phyloP scores from a whole-genome alignment of 2,888 invertebrate species.

The Drosophila macrospina region DNA sequence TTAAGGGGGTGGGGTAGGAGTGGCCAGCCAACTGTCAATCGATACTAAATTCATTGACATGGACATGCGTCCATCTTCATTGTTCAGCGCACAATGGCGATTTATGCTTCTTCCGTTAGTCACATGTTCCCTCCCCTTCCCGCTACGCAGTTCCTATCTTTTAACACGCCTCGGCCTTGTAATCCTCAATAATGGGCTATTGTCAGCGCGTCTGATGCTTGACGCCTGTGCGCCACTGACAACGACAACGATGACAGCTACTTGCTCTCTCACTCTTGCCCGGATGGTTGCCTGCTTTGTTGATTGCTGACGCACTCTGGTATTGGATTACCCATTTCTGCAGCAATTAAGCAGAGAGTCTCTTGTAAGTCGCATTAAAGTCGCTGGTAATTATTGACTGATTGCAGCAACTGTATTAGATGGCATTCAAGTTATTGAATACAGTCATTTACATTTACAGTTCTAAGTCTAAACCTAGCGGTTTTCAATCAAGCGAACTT shows the following conservation, averaged over 20 bases:
- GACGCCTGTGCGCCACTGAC: conserved; percentile 40
- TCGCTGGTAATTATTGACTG: conserved; percentile 25
- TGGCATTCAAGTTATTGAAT: no score
- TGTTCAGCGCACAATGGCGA: conserved; percentile 66
- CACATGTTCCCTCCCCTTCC: not conserved
- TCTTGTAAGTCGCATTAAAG: conserved; percentile 44
- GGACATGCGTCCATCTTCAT: conserved; percentile 53
- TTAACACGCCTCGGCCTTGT: conserved; percentile 48
- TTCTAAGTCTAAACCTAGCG: no score
- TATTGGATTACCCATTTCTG: conserved; percentile 44
- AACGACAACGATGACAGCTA: conserved; percentile 25
- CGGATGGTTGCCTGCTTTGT: conserved; percentile 10
- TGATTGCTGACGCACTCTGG: conserved; percentile 54
- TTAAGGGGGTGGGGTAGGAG: conserved; percentile 26
- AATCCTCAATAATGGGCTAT: conserved; percentile 76
- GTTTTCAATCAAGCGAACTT: no score
- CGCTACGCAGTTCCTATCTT: not conserved
- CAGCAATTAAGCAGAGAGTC: conserved; percentile 44
- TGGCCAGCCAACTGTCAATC: conserved; percentile 62
- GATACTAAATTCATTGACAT: conserved; percentile 59
- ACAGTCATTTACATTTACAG: no score
- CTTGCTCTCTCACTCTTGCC: conserved; percentile 28
- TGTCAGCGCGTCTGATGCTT: conserved; percentile 62
- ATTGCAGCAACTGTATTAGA: conserved; percentile 3
- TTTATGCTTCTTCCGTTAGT: conserved; percentile 47